These are phyloP conservation scores for Oreochromis mossambicus DNA, from an alignment of 2,797 vertebrate genomes.

Conservation along the genomic window DNA sequence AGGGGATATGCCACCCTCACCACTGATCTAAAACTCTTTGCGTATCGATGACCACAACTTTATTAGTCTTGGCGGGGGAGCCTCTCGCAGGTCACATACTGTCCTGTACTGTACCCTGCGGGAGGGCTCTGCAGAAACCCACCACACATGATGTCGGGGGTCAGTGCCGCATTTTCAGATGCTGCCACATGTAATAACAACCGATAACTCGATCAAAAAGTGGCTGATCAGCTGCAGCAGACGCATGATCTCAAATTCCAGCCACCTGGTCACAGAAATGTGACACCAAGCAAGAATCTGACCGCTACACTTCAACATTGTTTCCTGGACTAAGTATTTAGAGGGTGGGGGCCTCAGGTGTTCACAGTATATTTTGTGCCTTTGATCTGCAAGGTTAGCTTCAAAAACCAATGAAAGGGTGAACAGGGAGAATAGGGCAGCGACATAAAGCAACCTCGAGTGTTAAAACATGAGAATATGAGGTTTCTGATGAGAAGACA, in stretches of 20 bases:
- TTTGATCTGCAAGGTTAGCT: neutral
- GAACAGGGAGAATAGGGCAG: neutral
- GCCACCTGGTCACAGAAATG: conserved; percentile 63
- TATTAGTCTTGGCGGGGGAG: conserved; percentile 30
- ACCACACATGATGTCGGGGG: conserved; percentile 1
- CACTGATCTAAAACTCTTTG: conserved; percentile 70
- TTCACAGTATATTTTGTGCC: neutral
- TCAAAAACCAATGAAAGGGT: neutral
- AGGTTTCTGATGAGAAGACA: neutral
- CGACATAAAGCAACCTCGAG: neutral
- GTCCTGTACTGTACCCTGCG: neutral
- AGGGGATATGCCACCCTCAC: conserved; percentile 75
- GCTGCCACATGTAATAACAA: conserved; percentile 45
- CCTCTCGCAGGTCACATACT: conserved; percentile 16
- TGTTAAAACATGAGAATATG: neutral
- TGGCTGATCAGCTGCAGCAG: conserved; percentile 42
- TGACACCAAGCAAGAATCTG: conserved; percentile 67
- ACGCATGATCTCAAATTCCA: conserved; percentile 70
- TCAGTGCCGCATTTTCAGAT: conserved; percentile 21
- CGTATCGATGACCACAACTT: conserved; percentile 65
- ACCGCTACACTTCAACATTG: conserved; percentile 33
- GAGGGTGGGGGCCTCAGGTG: neutral
- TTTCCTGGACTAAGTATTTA: neutral
- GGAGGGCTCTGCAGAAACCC: neutral
- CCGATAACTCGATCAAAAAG: conserved; percentile 57